Evolutionary conservation across 2,797 vertebrate species (phyloP).

Genomic region (Tangara arthus): DNA sequence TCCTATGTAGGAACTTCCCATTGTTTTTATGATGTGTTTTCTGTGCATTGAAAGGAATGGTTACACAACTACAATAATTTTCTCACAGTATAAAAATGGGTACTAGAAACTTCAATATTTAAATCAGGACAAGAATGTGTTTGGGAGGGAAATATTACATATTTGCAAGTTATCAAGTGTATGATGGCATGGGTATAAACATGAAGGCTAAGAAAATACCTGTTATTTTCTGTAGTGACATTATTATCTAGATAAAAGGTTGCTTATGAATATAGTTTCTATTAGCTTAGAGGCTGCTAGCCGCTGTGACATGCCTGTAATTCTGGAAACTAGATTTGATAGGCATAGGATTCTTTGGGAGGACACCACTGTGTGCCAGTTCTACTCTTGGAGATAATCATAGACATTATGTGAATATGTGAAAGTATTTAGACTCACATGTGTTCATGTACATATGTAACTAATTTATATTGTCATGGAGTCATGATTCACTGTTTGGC

Average conservation of each 20-base stretch:
- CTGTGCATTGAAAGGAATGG: background rate
- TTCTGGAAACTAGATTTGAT: background rate
- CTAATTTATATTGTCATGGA: background rate
- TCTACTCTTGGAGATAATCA: background rate
- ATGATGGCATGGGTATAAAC: background rate
- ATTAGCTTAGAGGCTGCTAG: background rate
- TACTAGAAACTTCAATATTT: background rate
- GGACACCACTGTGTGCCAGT: background rate
- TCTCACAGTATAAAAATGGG: background rate
- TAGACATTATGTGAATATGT: background rate
- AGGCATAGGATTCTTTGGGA: background rate
- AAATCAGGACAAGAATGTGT: background rate
- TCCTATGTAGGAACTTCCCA: background rate
- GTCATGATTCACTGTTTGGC: background rate
- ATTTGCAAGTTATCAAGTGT: background rate
- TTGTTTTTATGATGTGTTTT: background rate
- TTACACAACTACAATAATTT: background rate
- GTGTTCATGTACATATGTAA: fast-evolving
- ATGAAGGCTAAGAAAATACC: background rate
- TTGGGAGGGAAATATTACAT: background rate
- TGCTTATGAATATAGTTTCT: background rate
- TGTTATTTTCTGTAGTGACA: background rate
- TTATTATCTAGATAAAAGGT: background rate
- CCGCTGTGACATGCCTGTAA: fast-evolving
- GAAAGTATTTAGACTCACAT: background rate